Evolutionary conservation across 1,140 invertebrate species (phyloP), one percentile per base, ranked within the genome.

Genomic region (Mycetomoellerius zeteki): DNA sequence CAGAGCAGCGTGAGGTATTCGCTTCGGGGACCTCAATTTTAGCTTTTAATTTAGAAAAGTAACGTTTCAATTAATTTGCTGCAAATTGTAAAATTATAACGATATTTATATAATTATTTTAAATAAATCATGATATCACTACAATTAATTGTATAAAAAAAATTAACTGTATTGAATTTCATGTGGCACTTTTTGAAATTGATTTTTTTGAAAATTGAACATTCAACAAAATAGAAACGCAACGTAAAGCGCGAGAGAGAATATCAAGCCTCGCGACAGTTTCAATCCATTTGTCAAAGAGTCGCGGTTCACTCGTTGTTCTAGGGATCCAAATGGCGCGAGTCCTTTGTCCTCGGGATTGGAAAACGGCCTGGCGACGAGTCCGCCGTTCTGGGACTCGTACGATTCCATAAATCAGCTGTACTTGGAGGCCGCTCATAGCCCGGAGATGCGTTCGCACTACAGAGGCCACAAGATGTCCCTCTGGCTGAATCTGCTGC

Each of bases 391-490:
- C 90, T 99, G 98, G 98, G 98, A 98, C 93, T 97, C 97, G 1
- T 99, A 98, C 93, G 98, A 98, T 93, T 97, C 97, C 76, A 98
- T 98, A 91, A 98, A 98, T 94, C 98, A 99, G 94, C 96, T 98
- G 37, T 98, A 98, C 94, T 96, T 98, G 92, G 97, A 98, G 94
- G 96, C 98, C 87, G 97, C 98, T 97, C 95, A 89, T 52, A 97
- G 96, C 90, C 96, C 97, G 6, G 97, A 97, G 92, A 96, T 98
- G 88, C 96, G 97, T 86, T 97, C 97, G 91, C 98, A 98, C 93
- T 99, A 99, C 94, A 96, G 98, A 2, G 98, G 98, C 56, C 98
- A 98, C 93, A 98, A 99, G 94, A 97, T 99, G 96, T 98, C 98
- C n/a, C 96, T 99, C 82, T 99, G 98, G 98, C 94, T 98, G 81